These are phyloP conservation scores for Ophion ventricosus DNA, from an alignment of 2,888 invertebrate genomes.

Conservation along the genomic window DNA sequence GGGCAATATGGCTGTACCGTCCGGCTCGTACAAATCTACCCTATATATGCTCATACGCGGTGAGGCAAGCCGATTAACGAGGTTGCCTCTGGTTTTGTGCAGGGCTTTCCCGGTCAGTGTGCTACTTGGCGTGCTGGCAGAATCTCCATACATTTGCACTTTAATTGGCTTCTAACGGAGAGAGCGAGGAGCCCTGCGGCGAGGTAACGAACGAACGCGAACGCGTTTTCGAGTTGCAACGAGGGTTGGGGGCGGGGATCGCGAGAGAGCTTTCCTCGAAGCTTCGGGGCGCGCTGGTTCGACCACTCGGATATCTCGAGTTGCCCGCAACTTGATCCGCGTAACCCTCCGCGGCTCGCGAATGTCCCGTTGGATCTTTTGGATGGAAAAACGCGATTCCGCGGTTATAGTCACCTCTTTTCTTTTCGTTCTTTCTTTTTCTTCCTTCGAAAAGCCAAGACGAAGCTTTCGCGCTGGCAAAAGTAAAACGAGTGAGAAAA, in stretches of 20 bases:
- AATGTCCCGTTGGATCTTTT: neutral
- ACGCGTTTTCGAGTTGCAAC: constrained; percentile 4
- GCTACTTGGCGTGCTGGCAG: constrained; percentile 77
- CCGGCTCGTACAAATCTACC: neutral
- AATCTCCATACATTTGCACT: constrained; percentile 82
- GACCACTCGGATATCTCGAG: constrained; percentile 23
- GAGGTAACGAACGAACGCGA: constrained; percentile 27
- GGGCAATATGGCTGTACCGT: too few species aligned
- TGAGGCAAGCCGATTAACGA: constrained; percentile 66
- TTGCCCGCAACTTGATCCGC: constrained; percentile 21
- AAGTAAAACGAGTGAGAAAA: too few species aligned
- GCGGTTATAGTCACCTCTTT: neutral
- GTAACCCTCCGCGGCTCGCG: neutral
- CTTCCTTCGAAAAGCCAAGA: neutral
- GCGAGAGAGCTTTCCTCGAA: constrained; percentile 22
- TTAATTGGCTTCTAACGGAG: constrained; percentile 78
- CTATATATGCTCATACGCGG: neutral
- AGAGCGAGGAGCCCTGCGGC: constrained; percentile 11
- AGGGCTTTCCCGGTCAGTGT: constrained; percentile 76
- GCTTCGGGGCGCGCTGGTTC: constrained; percentile 9
- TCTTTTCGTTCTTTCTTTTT: constrained; percentile 8
- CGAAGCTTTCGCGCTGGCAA: neutral
- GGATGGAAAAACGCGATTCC: too few species aligned
- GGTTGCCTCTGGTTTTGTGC: constrained; percentile 72
- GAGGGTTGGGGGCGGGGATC: neutral